These are phyloP conservation scores for Conger conger DNA, from an alignment of 2,113 vertebrate species.

Conservation along the genomic window DNA sequence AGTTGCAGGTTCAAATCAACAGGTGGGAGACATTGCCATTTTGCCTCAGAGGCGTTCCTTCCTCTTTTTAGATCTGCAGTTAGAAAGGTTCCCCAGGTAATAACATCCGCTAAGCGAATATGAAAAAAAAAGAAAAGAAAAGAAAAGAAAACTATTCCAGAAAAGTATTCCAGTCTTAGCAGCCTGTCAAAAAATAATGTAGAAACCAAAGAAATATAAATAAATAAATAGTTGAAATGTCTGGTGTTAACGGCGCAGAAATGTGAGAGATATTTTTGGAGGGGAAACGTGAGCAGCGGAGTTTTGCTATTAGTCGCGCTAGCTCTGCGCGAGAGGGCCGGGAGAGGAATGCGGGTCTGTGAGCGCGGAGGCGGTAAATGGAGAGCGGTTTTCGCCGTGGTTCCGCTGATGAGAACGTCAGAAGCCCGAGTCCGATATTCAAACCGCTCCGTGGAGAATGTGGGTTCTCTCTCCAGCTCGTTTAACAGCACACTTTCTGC, in stretches of 20 bases:
- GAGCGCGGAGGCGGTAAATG: neutral
- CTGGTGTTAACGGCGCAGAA: neutral
- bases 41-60: no score
- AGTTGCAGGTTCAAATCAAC: no score
- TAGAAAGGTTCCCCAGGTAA: no score
- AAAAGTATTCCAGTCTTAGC: no score
- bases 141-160: no score
- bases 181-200: no score
- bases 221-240: no score
- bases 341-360: neutral
- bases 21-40: no score
- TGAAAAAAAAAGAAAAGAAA: no score
- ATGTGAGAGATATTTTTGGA: slow-evolving; percentile 15
- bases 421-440: neutral
- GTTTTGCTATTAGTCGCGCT: neutral
- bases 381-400: neutral
- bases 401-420: neutral
- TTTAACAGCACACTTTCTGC: neutral
- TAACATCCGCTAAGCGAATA: no score
- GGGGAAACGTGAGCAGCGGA: slow-evolving; percentile 30
- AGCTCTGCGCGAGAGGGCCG: neutral
- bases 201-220: neutral
- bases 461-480: neutral
- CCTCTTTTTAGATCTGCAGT: no score
- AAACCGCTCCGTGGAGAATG: neutral